Percentiles rank a stretch among this genome's conserved stretches.
Evolutionary conservation across 1,140 invertebrate genomes (phyloP).

Genomic region (Drosophila baimaii): DNA sequence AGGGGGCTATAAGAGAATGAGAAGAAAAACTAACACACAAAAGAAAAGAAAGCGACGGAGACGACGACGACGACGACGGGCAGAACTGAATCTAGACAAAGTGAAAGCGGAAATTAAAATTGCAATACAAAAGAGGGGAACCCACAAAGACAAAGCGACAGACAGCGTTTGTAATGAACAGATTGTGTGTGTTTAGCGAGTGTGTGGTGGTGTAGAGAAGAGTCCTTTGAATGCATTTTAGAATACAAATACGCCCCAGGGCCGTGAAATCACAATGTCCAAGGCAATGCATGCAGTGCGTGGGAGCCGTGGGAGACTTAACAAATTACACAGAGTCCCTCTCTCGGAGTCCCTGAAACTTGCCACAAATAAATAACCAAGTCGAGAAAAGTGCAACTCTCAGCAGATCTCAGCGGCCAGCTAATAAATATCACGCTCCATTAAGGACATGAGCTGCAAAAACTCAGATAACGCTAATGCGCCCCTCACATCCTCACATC

Average conservation of each 20-base stretch:
- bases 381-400: neutral
- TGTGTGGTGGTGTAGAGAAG: neutral
- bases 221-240: slow-evolving; percentile 24
- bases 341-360: neutral
- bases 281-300: neutral
- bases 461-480: slow-evolving; percentile 67
- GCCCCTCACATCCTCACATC: slow-evolving; percentile 46
- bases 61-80: slow-evolving; percentile 39
- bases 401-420: slow-evolving; percentile 18
- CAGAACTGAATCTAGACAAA: slow-evolving; percentile 79
- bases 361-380: neutral
- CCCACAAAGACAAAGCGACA: slow-evolving; percentile 41
- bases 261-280: slow-evolving; percentile 25
- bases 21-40: slow-evolving; percentile 29
- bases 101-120: slow-evolving; percentile 83
- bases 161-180: slow-evolving; percentile 67
- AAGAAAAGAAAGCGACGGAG: too few species aligned
- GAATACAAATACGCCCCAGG: slow-evolving; percentile 24
- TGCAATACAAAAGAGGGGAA: slow-evolving; percentile 70
- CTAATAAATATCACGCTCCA: slow-evolving; percentile 51
- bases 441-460: slow-evolving; percentile 40
- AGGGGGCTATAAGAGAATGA: too few species aligned
- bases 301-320: neutral
- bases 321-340: neutral
- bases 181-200: slow-evolving; percentile 24